phyloP scores from a whole-genome alignment of 2,113 vertebrate species.

The Paradoxurus hermaphroditus region DNA sequence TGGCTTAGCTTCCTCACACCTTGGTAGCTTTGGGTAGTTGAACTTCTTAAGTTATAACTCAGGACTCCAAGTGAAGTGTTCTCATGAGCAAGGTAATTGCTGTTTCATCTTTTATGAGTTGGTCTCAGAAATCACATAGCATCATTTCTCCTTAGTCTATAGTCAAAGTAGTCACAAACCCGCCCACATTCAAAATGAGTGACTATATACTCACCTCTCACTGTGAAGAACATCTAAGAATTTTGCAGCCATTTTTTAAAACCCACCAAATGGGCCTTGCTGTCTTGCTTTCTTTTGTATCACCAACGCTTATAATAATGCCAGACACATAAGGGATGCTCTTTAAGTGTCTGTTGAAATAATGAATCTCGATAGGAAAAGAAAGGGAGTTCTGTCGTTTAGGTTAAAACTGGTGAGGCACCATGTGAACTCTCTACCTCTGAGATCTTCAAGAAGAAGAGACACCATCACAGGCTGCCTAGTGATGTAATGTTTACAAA shows the following conservation, averaged over 20 bases:
- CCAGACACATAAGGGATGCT: neutral
- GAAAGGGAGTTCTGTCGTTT: neutral
- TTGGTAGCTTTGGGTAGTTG: neutral
- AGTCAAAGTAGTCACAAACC: neutral
- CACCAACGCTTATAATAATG: neutral
- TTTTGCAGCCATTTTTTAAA: neutral
- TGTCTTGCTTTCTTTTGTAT: neutral
- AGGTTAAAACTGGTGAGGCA: neutral
- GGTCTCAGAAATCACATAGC: neutral
- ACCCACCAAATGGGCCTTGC: neutral
- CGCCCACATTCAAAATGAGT: neutral
- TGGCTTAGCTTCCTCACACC: neutral
- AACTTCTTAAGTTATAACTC: neutral
- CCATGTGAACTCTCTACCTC: neutral
- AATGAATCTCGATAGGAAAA: neutral
- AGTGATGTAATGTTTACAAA: too few species aligned
- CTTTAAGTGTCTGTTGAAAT: neutral
- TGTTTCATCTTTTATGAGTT: neutral
- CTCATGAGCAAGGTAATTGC: neutral
- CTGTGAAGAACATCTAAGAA: neutral
- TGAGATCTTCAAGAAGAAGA: neutral
- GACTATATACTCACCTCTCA: neutral
- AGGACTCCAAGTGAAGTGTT: neutral
- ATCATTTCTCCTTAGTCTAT: neutral
- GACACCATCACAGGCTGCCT: neutral